Conservation (phyloP, 2,888 invertebrate species). For the Cephus rjabovi region DNA sequence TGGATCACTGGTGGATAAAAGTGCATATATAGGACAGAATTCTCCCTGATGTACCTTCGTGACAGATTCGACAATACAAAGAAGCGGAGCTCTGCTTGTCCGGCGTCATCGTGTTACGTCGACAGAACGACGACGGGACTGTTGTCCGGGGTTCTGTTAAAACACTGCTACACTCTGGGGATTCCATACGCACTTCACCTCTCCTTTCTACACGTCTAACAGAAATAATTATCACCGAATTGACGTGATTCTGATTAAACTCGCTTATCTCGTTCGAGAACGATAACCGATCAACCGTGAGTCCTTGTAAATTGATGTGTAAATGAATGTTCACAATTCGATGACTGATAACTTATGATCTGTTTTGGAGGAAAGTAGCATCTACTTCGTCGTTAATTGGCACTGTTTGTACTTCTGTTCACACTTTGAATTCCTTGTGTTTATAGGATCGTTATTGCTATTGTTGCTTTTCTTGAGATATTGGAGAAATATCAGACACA, state of each 20-base stretch:
- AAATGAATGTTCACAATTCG: background rate
- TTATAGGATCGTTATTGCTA: background rate
- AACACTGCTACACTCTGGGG: background rate
- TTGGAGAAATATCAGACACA: background rate
- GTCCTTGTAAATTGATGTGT: background rate
- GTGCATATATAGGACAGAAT: background rate
- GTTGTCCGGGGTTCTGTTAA: constrained; percentile 8
- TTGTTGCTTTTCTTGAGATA: background rate
- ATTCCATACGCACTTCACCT: background rate
- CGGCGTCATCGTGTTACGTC: constrained; percentile 11
- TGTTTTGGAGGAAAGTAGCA: background rate
- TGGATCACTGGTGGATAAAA: background rate
- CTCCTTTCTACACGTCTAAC: background rate
- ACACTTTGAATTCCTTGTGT: background rate
- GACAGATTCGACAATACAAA: constrained; percentile 68
- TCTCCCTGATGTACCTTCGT: constrained; percentile 60
- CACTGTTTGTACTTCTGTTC: too few relatives aligned
- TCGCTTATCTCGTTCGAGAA: background rate
- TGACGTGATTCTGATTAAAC: background rate
- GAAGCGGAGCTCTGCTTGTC: constrained; percentile 36
- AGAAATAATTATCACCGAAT: background rate
- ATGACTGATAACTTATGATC: background rate
- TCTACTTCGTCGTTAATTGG: background rate
- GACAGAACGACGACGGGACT: background rate
- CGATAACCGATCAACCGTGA: background rate